phyloP scores from a whole-genome alignment of 2,888 invertebrate genomes.

The Euplagia quadripunctaria region DNA sequence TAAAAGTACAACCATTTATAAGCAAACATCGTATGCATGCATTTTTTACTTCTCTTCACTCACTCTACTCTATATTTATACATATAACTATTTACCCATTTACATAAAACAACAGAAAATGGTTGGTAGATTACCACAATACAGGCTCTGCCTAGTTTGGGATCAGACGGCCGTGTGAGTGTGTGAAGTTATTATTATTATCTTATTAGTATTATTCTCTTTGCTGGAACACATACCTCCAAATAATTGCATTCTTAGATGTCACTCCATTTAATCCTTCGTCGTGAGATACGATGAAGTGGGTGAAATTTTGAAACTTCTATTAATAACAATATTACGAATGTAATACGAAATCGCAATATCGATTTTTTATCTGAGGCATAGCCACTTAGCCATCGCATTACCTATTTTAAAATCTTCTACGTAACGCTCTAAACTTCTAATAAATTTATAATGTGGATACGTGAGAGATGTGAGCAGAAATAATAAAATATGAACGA shows the following conservation, averaged over 20 bases:
- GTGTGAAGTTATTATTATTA: too few species aligned
- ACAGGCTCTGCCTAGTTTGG: too few species aligned
- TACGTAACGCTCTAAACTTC: constrained; percentile 3
- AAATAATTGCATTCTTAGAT: not conserved
- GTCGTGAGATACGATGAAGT: not conserved
- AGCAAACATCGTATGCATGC: too few species aligned
- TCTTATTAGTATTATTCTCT: too few species aligned
- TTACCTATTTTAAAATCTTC: constrained; percentile 1
- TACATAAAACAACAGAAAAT: too few species aligned
- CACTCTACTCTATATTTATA: too few species aligned
- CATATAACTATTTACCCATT: too few species aligned
- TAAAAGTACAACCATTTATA: too few species aligned
- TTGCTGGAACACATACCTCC: too few species aligned
- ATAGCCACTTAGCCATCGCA: not conserved
- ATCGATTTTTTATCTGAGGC: not conserved
- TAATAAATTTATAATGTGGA: not conserved
- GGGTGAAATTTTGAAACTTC: not conserved
- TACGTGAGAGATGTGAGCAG: not conserved
- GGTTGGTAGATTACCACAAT: too few species aligned
- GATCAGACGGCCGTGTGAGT: too few species aligned
- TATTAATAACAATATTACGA: not conserved
- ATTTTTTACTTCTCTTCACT: too few species aligned
- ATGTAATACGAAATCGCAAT: not conserved
- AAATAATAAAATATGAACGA: constrained; percentile 1
- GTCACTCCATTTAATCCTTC: not conserved